Evolutionary conservation across 1,140 invertebrate genomes (phyloP).

Genomic region (Drosophila paulistorum): DNA sequence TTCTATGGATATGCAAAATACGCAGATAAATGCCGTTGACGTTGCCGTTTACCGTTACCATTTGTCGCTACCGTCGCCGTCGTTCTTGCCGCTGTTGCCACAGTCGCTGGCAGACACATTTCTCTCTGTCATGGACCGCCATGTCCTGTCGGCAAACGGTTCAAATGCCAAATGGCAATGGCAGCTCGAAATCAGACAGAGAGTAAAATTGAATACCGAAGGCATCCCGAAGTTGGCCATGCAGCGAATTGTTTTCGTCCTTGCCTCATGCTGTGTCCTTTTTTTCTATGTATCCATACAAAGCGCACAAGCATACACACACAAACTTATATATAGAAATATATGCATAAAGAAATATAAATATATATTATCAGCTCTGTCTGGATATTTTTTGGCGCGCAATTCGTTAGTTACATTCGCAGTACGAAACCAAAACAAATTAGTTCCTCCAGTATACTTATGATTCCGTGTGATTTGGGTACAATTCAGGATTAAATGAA

Average conservation of each 20-base stretch:
- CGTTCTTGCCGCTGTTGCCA: not conserved
- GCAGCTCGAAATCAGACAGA: not conserved
- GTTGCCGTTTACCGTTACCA: too few species aligned
- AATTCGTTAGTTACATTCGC: not conserved
- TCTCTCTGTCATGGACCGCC: not conserved
- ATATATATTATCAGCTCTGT: not conserved
- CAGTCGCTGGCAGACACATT: not conserved
- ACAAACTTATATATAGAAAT: not conserved
- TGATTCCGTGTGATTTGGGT: too few species aligned
- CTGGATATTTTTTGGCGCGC: conserved; percentile 8
- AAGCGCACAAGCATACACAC: not conserved
- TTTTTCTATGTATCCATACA: not conserved
- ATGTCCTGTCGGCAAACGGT: conserved; percentile 2
- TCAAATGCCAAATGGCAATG: conserved; percentile 6
- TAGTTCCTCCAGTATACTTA: too few species aligned
- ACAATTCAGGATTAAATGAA: too few species aligned
- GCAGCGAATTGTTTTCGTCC: conserved; percentile 7
- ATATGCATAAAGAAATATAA: not conserved
- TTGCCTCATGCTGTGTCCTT: conserved; percentile 1
- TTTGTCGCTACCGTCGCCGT: not conserved
- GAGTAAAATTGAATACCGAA: conserved; percentile 11
- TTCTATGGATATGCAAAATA: too few species aligned
- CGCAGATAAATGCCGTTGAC: too few species aligned
- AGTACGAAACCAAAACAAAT: too few species aligned
- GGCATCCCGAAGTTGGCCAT: conserved; percentile 10